phyloP scores from a whole-genome alignment of 2,113 vertebrate species.

The Danio rerio region GRCz12tu NC_133183.1:28164501-28165000 shows the following conservation, averaged over 20 bases:
- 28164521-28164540: too few species aligned
- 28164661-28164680: background rate
- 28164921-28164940: too few species aligned
- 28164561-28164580: too few species aligned
- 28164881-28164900: background rate
- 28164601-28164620: too few species aligned
- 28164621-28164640: too few species aligned
- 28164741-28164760: slow-evolving; percentile 83
- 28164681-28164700: background rate
- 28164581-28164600: too few species aligned
- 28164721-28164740: background rate
- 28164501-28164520: too few species aligned
- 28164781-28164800: slow-evolving; percentile 86
- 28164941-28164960: too few species aligned
- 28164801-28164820: slow-evolving; percentile 79
- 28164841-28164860: background rate
- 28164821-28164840: slow-evolving; percentile 73
- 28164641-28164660: background rate
- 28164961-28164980: too few species aligned
- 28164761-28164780: slow-evolving; percentile 85
- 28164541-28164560: too few species aligned
- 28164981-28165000: too few species aligned
- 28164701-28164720: background rate
- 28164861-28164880: background rate
- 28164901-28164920: too few species aligned